A percentile compares a stretch with the other conserved stretches of the same genome.
Evolutionary conservation across 2,888 invertebrate genomes (phyloP).

Genomic region (Drosophila incognita): DNA sequence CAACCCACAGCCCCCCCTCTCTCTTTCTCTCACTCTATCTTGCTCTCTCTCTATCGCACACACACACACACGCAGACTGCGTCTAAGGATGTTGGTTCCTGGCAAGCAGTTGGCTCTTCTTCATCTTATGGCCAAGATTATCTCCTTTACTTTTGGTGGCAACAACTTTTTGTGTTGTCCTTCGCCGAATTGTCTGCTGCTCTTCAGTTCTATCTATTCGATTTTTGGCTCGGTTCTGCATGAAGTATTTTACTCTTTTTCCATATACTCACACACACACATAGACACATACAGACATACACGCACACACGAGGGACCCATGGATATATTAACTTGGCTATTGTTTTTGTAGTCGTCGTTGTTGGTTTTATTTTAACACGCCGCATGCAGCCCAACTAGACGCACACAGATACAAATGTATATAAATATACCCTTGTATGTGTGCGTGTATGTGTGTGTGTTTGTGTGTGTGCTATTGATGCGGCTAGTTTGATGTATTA

Average conservation of each 20-base stretch:
- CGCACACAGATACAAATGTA: constrained; percentile 12
- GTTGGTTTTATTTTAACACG: constrained; percentile 79
- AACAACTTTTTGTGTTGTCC: constrained; percentile 67
- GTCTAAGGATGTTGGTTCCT: constrained; percentile 63
- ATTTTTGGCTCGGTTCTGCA: constrained; percentile 67
- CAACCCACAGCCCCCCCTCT: neutral
- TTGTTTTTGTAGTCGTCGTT: constrained; percentile 70
- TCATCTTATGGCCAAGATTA: constrained; percentile 74
- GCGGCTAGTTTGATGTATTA: constrained; percentile 84
- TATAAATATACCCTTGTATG: constrained; percentile 7
- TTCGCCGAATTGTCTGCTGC: constrained; percentile 28
- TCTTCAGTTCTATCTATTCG: constrained; percentile 20
- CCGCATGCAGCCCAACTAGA: constrained; percentile 70
- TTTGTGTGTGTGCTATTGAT: constrained; percentile 73
- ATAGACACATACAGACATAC: constrained; percentile 5
- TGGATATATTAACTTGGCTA: constrained; percentile 77
- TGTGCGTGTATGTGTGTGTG: constrained; percentile 45
- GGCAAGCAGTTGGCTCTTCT: constrained; percentile 63
- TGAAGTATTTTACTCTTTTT: constrained; percentile 80
- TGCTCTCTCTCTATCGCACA: constrained; percentile 9
- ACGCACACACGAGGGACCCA: constrained; percentile 22
- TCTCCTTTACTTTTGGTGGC: constrained; percentile 81
- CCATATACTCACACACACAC: constrained; percentile 34
- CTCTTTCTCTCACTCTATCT: neutral
- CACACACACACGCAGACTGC: constrained; percentile 21